Evolutionary conservation across 2,113 vertebrate genomes (phyloP).

Genomic region (Origma solitaria): DNA sequence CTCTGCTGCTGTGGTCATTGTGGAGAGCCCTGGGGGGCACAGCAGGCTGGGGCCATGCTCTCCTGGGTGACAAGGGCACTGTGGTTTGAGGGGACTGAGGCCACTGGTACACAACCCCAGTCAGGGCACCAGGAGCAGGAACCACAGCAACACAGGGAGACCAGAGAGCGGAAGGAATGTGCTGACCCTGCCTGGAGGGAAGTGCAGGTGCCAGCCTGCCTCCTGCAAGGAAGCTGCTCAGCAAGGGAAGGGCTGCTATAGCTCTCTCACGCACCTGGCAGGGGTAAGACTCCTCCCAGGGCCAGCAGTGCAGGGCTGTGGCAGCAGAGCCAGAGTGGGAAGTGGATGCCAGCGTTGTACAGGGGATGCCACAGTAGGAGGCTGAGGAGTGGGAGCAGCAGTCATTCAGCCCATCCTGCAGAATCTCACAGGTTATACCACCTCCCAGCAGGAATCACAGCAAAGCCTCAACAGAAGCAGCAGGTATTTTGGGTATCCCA

Average conservation of each 20-base stretch:
- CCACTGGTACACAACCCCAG: neutral
- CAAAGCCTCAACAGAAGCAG: neutral
- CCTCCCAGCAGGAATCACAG: neutral
- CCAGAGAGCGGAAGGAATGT: neutral
- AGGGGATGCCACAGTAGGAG: neutral
- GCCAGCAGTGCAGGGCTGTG: neutral
- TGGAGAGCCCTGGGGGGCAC: neutral
- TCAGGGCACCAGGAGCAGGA: neutral
- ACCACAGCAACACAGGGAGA: neutral
- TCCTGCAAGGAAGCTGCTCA: neutral
- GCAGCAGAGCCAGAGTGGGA: neutral
- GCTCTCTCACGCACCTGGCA: neutral
- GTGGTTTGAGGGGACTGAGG: neutral
- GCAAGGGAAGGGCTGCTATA: neutral
- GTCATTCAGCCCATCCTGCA: neutral
- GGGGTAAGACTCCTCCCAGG: neutral
- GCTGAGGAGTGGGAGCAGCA: neutral
- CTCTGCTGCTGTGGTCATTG: neutral
- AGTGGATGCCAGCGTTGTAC: rapidly evolving
- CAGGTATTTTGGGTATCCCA: neutral
- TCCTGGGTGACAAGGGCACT: neutral
- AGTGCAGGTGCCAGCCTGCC: neutral
- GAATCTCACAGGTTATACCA: neutral
- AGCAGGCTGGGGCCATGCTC: rapidly evolving
- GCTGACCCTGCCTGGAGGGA: neutral